phyloP scores from a whole-genome alignment of 2,888 invertebrate species.

The Stenolophus ochropezus region DNA sequence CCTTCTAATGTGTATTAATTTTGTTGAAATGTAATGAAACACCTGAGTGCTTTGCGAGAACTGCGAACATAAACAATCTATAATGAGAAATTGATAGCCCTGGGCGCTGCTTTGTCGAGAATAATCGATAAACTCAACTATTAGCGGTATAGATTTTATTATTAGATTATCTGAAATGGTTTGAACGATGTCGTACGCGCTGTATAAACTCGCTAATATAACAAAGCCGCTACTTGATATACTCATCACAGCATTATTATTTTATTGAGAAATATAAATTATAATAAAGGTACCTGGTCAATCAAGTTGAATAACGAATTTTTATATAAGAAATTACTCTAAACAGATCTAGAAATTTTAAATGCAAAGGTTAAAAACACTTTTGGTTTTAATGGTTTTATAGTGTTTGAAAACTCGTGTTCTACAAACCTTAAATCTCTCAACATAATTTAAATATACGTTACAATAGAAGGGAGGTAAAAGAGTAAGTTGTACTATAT shows the following conservation, averaged over 20 bases:
- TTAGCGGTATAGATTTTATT: slow-evolving; percentile 31
- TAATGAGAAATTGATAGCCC: slow-evolving; percentile 28
- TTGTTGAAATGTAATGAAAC: slow-evolving; percentile 15
- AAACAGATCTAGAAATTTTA: too few species aligned
- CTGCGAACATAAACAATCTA: slow-evolving; percentile 5
- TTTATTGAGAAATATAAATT: too few species aligned
- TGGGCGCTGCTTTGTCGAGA: slow-evolving; percentile 20
- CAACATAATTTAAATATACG: too few species aligned
- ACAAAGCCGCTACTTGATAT: neutral
- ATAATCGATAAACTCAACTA: slow-evolving; percentile 27
- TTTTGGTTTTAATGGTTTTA: too few species aligned
- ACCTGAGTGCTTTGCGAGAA: slow-evolving; percentile 19
- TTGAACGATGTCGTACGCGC: neutral
- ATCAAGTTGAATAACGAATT: too few species aligned
- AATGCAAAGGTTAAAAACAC: too few species aligned
- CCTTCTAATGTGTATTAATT: slow-evolving; percentile 28
- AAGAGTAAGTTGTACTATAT: too few species aligned
- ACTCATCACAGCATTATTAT: neutral
- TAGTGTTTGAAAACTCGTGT: too few species aligned
- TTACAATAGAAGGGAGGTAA: too few species aligned
- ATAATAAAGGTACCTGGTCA: too few species aligned
- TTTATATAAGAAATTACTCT: too few species aligned
- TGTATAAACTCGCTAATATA: slow-evolving; percentile 3
- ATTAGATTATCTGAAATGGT: slow-evolving; percentile 27
- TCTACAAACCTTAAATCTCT: too few species aligned